These are phyloP conservation scores for Leptinotarsa undecemlineata DNA, from an alignment of 1,140 invertebrate genomes.

Conservation along the genomic window DNA sequence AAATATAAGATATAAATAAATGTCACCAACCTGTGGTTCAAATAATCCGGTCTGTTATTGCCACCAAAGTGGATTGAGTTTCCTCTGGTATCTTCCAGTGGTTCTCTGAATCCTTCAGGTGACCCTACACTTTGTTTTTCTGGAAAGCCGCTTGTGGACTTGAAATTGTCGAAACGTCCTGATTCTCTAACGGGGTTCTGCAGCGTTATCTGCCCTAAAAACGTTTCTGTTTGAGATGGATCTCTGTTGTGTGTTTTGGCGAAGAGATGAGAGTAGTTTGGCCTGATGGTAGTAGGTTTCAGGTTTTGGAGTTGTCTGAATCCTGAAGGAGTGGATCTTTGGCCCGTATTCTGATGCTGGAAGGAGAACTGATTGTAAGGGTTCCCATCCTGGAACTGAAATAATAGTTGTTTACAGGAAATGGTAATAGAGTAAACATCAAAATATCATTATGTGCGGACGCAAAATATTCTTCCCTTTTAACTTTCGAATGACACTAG, in stretches of 20 bases:
- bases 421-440: no score
- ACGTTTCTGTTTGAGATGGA: conserved; percentile 62
- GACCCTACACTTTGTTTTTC: neutral
- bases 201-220: conserved; percentile 63
- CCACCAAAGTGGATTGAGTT: conserved; percentile 13
- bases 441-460: no score
- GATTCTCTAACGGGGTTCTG: conserved; percentile 60
- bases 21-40: conserved; percentile 35
- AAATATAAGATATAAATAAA: neutral
- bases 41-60: conserved; percentile 21
- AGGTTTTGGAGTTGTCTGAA: conserved; percentile 16
- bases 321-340: conserved; percentile 9
- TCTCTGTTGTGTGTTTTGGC: conserved; percentile 58
- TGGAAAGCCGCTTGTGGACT: conserved; percentile 9
- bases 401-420: neutral
- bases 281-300: conserved; percentile 48
- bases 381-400: conserved; percentile 11
- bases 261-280: conserved; percentile 49
- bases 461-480: no score
- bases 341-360: neutral
- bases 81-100: conserved; percentile 8
- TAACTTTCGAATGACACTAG: no score
- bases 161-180: conserved; percentile 39
- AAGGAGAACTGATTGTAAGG: conserved; percentile 1
- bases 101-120: neutral